A percentile compares a stretch with the other conserved stretches of the same genome.
phyloP scores from a whole-genome alignment of 2,888 invertebrate genomes.

The Ariolimax columbianus region DNA sequence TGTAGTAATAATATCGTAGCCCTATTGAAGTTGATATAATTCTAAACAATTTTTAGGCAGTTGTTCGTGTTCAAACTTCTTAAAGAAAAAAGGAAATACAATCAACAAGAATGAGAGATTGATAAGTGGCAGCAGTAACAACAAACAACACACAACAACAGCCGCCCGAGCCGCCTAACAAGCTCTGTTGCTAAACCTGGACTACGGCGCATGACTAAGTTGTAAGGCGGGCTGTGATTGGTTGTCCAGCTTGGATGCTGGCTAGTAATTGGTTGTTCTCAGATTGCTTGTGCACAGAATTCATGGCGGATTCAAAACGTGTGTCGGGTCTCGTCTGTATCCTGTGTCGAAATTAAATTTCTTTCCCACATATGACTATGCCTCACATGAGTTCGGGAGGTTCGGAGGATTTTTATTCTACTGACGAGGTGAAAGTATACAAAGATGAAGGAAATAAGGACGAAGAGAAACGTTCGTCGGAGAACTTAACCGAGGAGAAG shows the following conservation, averaged over 20 bases:
- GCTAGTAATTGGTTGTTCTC: conserved; percentile 75
- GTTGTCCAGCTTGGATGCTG: conserved; percentile 67
- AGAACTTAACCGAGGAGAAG: conserved; percentile 97
- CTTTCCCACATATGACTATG: conserved; percentile 80
- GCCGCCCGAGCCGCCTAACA: conserved; percentile 41
- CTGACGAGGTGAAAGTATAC: conserved; percentile 98
- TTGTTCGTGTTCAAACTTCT: neutral
- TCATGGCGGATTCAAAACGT: conserved; percentile 78
- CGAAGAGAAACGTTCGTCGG: conserved; percentile 86
- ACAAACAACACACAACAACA: conserved; percentile 50
- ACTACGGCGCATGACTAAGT: conserved; percentile 60
- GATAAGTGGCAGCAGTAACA: neutral
- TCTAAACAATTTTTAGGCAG: too few species aligned
- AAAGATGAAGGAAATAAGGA: conserved; percentile 92
- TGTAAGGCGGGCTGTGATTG: conserved; percentile 73
- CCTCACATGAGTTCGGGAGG: conserved; percentile 84
- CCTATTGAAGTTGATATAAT: neutral
- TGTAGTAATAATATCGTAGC: neutral
- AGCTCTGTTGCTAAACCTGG: conserved; percentile 54
- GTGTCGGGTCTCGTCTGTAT: conserved; percentile 66
- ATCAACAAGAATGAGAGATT: neutral
- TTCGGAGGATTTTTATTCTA: conserved; percentile 94
- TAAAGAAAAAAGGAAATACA: neutral
- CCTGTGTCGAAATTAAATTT: conserved; percentile 65
- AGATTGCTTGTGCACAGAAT: conserved; percentile 74